A percentile compares a stretch with the other conserved stretches of the same genome.
Conservation (phyloP, 2,113 vertebrate species). For the Caracal caracal region DNA sequence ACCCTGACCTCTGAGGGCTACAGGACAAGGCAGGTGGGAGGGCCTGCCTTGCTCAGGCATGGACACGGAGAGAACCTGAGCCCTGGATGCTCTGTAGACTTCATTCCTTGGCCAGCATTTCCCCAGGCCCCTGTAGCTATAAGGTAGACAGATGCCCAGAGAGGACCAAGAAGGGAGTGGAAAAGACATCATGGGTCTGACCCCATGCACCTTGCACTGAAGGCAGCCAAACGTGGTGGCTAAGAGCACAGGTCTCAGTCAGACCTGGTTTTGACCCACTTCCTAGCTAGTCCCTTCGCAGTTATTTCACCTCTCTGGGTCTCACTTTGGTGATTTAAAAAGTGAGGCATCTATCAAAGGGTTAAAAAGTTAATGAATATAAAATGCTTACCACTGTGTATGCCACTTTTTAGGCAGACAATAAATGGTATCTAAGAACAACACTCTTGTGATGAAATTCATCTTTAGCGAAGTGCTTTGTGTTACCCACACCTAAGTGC, state of each 20-base stretch:
- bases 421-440: not conserved
- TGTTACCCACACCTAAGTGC: not conserved
- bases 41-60: too few species aligned
- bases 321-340: not conserved
- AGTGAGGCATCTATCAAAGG: not conserved
- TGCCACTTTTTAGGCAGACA: not conserved
- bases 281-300: not conserved
- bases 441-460: not conserved
- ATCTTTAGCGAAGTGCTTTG: not conserved
- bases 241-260: not conserved
- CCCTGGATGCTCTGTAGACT: not conserved
- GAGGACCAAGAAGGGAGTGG: not conserved
- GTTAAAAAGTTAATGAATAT: not conserved
- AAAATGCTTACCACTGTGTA: not conserved
- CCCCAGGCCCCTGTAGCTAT: not conserved
- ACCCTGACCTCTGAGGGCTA: not conserved
- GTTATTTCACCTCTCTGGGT: not conserved
- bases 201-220: accelerated
- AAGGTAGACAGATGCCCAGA: not conserved
- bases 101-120: not conserved
- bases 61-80: not conserved
- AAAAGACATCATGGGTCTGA: accelerated
- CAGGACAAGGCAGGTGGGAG: not conserved
- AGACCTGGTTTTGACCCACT: not conserved
- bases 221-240: not conserved